Conservation (phyloP, 2,797 vertebrate species). For the Danio aesculapii region DNA sequence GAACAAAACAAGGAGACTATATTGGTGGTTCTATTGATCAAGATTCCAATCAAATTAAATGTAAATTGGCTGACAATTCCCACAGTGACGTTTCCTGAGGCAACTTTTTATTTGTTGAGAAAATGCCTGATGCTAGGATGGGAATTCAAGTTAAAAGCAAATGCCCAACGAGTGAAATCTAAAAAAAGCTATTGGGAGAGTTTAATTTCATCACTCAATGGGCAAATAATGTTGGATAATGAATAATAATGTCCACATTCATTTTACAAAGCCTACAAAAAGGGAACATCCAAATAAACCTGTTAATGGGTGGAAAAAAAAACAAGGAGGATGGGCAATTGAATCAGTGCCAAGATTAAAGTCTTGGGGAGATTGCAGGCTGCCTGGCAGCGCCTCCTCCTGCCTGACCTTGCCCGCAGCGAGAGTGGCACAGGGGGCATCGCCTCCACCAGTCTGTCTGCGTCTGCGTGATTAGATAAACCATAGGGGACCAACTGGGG, state of each 20-base stretch:
- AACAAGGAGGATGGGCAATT: slow-evolving; percentile 50
- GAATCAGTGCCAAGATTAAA: slow-evolving; percentile 58
- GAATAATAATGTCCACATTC: slow-evolving; percentile 26
- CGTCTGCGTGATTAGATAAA: slow-evolving; percentile 81
- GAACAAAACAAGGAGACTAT: not conserved
- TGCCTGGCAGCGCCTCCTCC: slow-evolving; percentile 70
- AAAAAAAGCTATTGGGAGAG: slow-evolving; percentile 2
- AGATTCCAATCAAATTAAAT: slow-evolving; percentile 39
- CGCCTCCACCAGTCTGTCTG: slow-evolving; percentile 71
- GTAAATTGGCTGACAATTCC: slow-evolving; percentile 20
- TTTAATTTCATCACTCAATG: not conserved
- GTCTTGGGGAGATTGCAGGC: slow-evolving; percentile 69
- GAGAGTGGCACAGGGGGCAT: slow-evolving; percentile 71
- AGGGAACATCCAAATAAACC: slow-evolving; percentile 38
- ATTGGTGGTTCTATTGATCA: slow-evolving; percentile 32
- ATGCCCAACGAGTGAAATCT: not conserved
- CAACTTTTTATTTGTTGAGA: not conserved
- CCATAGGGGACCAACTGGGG: slow-evolving; percentile 71
- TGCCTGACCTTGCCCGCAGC: slow-evolving; percentile 79
- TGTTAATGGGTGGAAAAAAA: slow-evolving; percentile 25
- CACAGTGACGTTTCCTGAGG: not conserved
- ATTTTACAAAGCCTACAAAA: slow-evolving; percentile 28
- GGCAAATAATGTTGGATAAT: slow-evolving; percentile 26
- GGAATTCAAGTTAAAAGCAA: slow-evolving; percentile 21
- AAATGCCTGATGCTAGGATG: not conserved